Evolutionary conservation across 2,888 invertebrate species (phyloP), one percentile per base, ranked within the genome.

Genomic region (Yponomeuta evonymella): DNA sequence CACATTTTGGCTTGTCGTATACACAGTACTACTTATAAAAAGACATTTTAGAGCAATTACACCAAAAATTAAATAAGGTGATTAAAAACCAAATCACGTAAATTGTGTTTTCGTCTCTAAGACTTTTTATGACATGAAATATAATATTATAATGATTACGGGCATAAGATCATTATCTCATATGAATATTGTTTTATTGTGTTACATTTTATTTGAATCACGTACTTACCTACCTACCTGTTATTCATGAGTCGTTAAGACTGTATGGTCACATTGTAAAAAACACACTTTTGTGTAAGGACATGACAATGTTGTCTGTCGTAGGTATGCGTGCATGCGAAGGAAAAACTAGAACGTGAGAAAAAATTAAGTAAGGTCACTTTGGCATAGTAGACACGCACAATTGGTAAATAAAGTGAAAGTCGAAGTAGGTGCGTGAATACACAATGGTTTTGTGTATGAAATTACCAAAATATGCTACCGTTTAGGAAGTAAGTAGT

Each of bases 71-170:
- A 77, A 80, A 81, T 78, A 75, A 71, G 72, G 79, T 77, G 79
- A 82, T 82, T 81, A 78, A 78, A 83, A 80, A 77, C 9, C 83
- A 77, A 83, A 87, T 83, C 91, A 91, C 90, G 90, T 89, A 86
- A 84, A 80, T 83, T 83, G 83, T 83, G 83, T 88, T 87, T 88
- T 88, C 86, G 88, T 86, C 87, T 90, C 84, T 84, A 79, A 82
- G 81, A 79, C 15, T 84, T 86, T 84, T 86, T 84, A 84, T 77
- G 80, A 81, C 76, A 79, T 76, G 79, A 80, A 81, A 81, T 78
- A 81, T 78, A 51, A 80, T 78, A 81, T 43, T 43, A 43, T 80
- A 80, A 79, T 83, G 83, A 81, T 86, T 84, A 88, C 87, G 85
- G 85, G 79, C 83, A 81, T 80, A 77, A 83, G 85, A 89, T 89